Conservation (phyloP, 2,888 invertebrate species). For the Megamerina dolium region DNA sequence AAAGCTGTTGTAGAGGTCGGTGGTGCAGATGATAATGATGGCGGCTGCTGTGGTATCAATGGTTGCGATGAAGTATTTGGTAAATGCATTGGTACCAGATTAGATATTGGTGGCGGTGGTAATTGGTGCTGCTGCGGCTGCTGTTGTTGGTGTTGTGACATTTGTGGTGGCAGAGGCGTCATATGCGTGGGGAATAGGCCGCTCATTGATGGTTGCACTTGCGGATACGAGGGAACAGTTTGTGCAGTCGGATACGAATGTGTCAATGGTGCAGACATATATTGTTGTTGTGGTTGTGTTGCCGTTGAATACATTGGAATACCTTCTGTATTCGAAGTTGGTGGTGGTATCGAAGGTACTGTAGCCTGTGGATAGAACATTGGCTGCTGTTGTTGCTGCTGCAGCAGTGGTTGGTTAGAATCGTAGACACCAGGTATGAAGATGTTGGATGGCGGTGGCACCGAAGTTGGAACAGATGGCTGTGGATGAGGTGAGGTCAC, state of each 20-base stretch:
- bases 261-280: constrained; percentile 38
- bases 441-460: constrained; percentile 25
- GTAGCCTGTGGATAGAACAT: constrained; percentile 38
- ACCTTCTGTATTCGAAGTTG: constrained; percentile 12
- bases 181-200: constrained; percentile 37
- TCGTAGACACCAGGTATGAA: constrained; percentile 36
- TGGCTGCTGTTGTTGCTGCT: constrained; percentile 27
- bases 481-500: constrained; percentile 4
- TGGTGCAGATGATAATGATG: no score
- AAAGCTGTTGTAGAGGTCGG: no score
- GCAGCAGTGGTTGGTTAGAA: background rate
- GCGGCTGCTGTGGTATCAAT: no score
- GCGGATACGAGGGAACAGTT: constrained; percentile 47
- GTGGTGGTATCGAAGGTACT: constrained; percentile 15
- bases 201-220: constrained; percentile 42
- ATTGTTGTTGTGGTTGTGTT: constrained; percentile 29
- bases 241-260: constrained; percentile 41
- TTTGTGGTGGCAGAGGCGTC: constrained; percentile 38
- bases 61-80: no score
- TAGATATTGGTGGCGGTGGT: constrained; percentile 7
- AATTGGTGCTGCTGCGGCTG: constrained; percentile 16
- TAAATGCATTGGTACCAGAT: background rate
- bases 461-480: background rate
- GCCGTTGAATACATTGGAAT: constrained; percentile 40
- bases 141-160: constrained; percentile 25